Base-by-base conservation (phyloP, 2,888 invertebrate species). In the Tipula confusa region DNA sequence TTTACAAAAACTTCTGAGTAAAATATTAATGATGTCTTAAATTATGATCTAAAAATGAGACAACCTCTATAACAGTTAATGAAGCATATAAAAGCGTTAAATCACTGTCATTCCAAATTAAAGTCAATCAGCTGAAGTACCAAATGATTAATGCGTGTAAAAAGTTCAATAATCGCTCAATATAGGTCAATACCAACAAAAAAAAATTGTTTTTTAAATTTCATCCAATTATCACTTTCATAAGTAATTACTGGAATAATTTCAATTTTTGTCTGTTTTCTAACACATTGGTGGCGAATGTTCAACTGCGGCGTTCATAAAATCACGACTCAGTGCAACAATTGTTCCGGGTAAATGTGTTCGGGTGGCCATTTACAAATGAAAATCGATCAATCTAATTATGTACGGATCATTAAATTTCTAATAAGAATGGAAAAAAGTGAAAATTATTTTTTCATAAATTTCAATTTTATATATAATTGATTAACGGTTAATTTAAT, bases 141-240 rank as follows among this genome's bases (percentile, higher is more conserved):
- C 43, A 15, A 43, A 43, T 43, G 43, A 43, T 43, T 43, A 43
- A 43, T 43, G 43, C 6, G 33, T 15, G 43, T 15, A 5, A 2
- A 36, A 43, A 0, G 64, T 24, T 64, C 64, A 64, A 64, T 9
- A 43, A 24, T 64, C 24, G 18, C 9, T 15, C 43, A 64, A 64
- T 24, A 64, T 64, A 64, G 64, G 64, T 64, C 64, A 64, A 11
- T 64, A 64, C 24, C 64, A 24, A 15, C 43, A 24, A 64, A 64
- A 64, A 64, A n/a, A 15, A 43, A 43, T 5, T 9, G n/a, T n/a
- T n/a, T n/a, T n/a, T n/a, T 11, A 24, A 18, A 64, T 9, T 64
- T 64, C 64, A 64, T 18, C 64, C 64, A 64, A 64, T 64, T 64
- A 64, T 7, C 64, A 64, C 64, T 64, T 64, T 64, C 64, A 43